phyloP scores from a whole-genome alignment of 2,113 vertebrate species.

The Cercopithecus mona region DNA sequence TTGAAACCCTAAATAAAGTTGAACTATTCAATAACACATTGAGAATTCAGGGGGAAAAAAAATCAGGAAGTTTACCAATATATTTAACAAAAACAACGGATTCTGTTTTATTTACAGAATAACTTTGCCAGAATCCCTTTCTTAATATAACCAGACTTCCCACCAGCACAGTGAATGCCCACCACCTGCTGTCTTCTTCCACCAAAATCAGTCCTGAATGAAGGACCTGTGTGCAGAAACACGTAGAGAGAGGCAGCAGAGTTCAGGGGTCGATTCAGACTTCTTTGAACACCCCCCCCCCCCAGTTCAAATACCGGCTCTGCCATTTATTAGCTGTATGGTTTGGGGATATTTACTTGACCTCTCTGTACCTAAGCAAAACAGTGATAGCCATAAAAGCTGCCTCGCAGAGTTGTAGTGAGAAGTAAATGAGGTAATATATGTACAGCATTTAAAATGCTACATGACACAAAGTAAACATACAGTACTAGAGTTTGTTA shows the following conservation, averaged over 20 bases:
- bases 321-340: not conserved
- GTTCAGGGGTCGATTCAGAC: not conserved
- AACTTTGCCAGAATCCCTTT: not conserved
- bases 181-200: not conserved
- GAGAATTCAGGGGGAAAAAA: not conserved
- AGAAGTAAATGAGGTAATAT: not conserved
- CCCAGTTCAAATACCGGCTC: not conserved
- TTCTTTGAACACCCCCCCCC: not conserved
- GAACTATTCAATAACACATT: not conserved
- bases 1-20: not conserved
- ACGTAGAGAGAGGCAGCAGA: not conserved
- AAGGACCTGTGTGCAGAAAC: not conserved
- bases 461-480: not conserved
- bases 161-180: not conserved
- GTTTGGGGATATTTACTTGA: not conserved
- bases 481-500: not conserved
- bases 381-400: not conserved
- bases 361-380: not conserved
- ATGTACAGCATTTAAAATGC: not conserved
- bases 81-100: not conserved
- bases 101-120: not conserved
- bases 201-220: not conserved
- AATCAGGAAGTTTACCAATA: not conserved
- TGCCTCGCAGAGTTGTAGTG: not conserved
- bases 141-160: not conserved